Evolutionary conservation across 2,113 vertebrate genomes (phyloP), one percentile per base, ranked within the genome.

Genomic region (Melanotaenia duboulayi): DNA sequence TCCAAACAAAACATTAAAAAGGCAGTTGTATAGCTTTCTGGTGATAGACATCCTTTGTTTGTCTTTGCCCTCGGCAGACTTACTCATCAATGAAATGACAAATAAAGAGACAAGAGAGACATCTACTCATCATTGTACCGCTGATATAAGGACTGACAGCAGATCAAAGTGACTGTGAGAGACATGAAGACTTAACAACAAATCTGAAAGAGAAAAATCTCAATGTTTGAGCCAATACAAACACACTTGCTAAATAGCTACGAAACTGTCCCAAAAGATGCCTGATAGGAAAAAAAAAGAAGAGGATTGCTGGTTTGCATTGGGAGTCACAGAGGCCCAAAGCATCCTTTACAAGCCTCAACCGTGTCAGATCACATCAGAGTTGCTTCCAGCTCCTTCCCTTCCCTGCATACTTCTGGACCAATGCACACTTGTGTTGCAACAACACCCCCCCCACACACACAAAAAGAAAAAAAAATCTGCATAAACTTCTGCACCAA

Each of bases 301-400:
- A 11, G 42, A 37, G 48, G 13, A 40, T 67, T 63, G 42, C 42
- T 76, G 72, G 77, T 86, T 74, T 23, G 50, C 56, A 55, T 65
- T 61, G 68, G 46, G 64, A 68, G 77, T 60, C 68, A 78, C 74
- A 51, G 61, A 86, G 77, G 74, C 89, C 83, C 39, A 20, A 40
- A 87, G 89, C 76, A 19, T 83, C 78, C 84, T 86, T 78, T 85
- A 77, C 81, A 78, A 87, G 68, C 85, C 68, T 65, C 64, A 64
- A 69, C 82, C 79, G 84, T 84, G 88, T 93, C 91, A 85, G 65
- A 90, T 92, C 90, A 72, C 80, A 92, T 93, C 88, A 92, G 62
- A 20, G 55, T 82, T 58, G 28, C 87, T 80, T 81, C 73, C 67
- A 83, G 83, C 85, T 71, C 52, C 71, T 56, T 77, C 61, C 63